Evolutionary conservation across 2,888 invertebrate genomes (phyloP).

Genomic region (Archips xylosteana): DNA sequence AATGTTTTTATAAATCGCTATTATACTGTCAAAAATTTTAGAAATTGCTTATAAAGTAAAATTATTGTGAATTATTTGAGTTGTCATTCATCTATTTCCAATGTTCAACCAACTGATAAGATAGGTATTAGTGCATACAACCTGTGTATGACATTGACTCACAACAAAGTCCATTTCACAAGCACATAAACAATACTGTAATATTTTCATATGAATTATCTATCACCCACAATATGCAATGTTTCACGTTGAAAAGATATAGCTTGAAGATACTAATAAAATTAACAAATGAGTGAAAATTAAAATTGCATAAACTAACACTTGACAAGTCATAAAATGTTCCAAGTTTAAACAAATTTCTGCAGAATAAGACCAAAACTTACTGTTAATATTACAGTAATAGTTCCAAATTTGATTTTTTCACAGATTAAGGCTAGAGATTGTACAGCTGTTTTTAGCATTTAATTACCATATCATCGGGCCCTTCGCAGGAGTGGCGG

Average conservation of each 20-base stretch:
- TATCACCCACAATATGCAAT: not conserved
- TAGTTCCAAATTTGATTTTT: slow-evolving; percentile 19
- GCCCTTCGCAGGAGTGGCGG: slow-evolving; percentile 98
- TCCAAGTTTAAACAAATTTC: slow-evolving; percentile 21
- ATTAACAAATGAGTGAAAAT: slow-evolving; percentile 37
- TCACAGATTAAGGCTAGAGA: not conserved
- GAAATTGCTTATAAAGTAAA: too few species aligned
- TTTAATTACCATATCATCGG: slow-evolving; percentile 97
- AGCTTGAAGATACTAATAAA: slow-evolving; percentile 13
- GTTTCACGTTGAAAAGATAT: slow-evolving; percentile 28
- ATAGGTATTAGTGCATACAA: not conserved
- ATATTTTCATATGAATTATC: not conserved
- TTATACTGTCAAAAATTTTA: not conserved
- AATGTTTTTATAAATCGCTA: not conserved
- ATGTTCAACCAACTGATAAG: slow-evolving; percentile 8
- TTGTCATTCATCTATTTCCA: slow-evolving; percentile 14
- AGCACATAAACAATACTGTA: not conserved
- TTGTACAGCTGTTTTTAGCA: slow-evolving; percentile 24
- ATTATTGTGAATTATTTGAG: not conserved
- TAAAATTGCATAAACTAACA: slow-evolving; percentile 34
- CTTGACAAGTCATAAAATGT: slow-evolving; percentile 17
- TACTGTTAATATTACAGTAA: slow-evolving; percentile 43
- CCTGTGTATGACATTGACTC: slow-evolving; percentile 1
- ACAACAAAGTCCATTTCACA: not conserved
- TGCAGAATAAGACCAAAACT: slow-evolving; percentile 43